Base-by-base conservation (phyloP, 1,140 invertebrate species). In the Helicoverpa armigera region DNA sequence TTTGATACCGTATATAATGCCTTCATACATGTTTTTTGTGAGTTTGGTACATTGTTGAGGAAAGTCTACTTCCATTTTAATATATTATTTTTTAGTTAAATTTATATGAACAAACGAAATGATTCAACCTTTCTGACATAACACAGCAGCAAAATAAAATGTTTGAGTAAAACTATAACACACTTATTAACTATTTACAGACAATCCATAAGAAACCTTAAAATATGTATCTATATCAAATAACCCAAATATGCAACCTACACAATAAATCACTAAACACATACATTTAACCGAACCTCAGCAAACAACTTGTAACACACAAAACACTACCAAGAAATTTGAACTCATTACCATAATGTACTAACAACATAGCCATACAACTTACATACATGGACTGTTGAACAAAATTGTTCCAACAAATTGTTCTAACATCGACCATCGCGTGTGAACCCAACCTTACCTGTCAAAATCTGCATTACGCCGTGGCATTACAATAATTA, bases 381-480 rank as follows among this genome's bases (percentile, higher is more conserved):
- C 50, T 70, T 14, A 51, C 43, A 9, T 14, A 51, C 43, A 9
- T 48, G 50, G 16, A 70, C 18, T 18, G 9, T 23, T 10, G 29
- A 70, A 13, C 23, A 53, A 65, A 35, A 77, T 67, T 53, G 13
- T 43, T 9, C 48, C 60, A 9, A 77, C 75, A 77, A 77, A 63
- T 77, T 77, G 50, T 77, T 70, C 75, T 14, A 18, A 67, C 63
- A 48, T 31, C 23, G 5, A 35, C 23, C 43, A 48, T 76, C 74
- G 75, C 75, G 75, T 77, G 75, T 63, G 18, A 5, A 70, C 5
- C 61, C 18, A 65, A 51, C 75, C 50, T 77, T 67, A 65, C 48
- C 75, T 77, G 75, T 77, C 75, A 77, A 77, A 77, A 67, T 77
- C 61, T 77, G 75, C 75, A 77, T 77, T 77, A 77, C 58, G 5